These are phyloP conservation scores for Cheirogaleus medius DNA, from an alignment of 2,113 vertebrate genomes.

Conservation along the genomic window DNA sequence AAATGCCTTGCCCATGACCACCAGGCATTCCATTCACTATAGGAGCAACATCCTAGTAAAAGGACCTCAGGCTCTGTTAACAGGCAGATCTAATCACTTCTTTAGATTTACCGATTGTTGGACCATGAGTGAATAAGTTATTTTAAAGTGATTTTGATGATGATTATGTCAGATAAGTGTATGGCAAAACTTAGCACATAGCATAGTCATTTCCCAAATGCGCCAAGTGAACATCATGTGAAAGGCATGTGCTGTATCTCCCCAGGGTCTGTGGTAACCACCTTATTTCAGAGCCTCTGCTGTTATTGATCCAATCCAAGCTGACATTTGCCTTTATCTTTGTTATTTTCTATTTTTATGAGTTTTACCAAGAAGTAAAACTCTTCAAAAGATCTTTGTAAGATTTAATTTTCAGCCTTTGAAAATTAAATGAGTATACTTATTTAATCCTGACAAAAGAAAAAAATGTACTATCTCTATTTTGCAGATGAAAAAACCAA, in stretches of 20 bases:
- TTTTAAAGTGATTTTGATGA: background rate
- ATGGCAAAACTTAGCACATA: background rate
- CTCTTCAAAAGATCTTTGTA: background rate
- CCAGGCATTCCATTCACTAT: background rate
- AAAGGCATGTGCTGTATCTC: fast-evolving
- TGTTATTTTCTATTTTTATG: background rate
- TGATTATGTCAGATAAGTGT: background rate
- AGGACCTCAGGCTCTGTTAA: background rate
- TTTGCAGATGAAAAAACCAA: background rate
- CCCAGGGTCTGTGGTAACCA: background rate
- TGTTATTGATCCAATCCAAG: background rate
- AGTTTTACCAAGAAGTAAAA: background rate
- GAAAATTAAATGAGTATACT: background rate
- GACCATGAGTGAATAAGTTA: background rate
- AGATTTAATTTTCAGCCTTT: background rate
- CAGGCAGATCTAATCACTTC: background rate
- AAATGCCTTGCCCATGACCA: fast-evolving
- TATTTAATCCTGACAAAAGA: background rate
- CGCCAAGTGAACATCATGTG: background rate
- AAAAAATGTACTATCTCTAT: background rate
- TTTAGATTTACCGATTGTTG: background rate
- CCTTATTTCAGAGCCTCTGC: background rate
- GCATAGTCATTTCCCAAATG: background rate
- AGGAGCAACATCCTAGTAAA: background rate
- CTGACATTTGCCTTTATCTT: background rate